These are phyloP conservation scores for Eumeta japonica DNA, from an alignment of 1,140 invertebrate species.

Conservation along the genomic window DNA sequence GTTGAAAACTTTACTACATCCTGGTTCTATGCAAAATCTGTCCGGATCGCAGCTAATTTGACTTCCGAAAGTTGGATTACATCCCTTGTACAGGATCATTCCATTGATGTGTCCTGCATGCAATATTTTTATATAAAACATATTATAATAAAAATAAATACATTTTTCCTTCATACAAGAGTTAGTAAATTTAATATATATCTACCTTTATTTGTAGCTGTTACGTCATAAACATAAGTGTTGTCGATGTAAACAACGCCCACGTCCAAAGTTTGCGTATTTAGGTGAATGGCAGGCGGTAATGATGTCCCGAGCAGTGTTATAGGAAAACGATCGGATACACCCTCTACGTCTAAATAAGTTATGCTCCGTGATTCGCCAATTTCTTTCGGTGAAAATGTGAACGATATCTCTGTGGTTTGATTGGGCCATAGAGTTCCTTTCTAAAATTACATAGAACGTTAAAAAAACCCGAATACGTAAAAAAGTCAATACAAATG, in stretches of 20 bases:
- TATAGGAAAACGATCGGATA: conserved; percentile 28
- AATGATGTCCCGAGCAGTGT: conserved; percentile 34
- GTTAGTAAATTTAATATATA: background rate
- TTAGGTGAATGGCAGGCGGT: conserved; percentile 35
- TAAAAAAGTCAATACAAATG: background rate
- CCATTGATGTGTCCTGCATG: conserved; percentile 47
- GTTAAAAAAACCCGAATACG: too few relatives aligned
- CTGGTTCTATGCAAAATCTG: conserved; percentile 30
- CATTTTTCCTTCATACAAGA: conserved; percentile 1
- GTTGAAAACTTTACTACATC: conserved; percentile 32
- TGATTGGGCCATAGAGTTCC: conserved; percentile 44
- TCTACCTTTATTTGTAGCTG: conserved; percentile 42
- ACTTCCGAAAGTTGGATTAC: conserved; percentile 36
- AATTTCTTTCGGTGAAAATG: conserved; percentile 37
- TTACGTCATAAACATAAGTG: conserved; percentile 40
- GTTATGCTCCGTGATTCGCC: conserved; percentile 32
- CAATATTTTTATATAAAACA: conserved; percentile 5
- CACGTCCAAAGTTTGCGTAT: conserved; percentile 45
- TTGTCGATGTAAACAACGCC: conserved; percentile 43
- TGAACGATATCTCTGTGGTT: conserved; percentile 36
- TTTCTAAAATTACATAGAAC: conserved; percentile 20
- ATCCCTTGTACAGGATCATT: conserved; percentile 34
- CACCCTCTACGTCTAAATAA: conserved; percentile 44
- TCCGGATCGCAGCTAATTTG: conserved; percentile 29
- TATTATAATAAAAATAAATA: conserved; percentile 2